Percentiles rank a stretch among this genome's conserved stretches.
Evolutionary conservation across 2,888 invertebrate genomes (phyloP).

Genomic region (Parasteatoda lunata): DNA sequence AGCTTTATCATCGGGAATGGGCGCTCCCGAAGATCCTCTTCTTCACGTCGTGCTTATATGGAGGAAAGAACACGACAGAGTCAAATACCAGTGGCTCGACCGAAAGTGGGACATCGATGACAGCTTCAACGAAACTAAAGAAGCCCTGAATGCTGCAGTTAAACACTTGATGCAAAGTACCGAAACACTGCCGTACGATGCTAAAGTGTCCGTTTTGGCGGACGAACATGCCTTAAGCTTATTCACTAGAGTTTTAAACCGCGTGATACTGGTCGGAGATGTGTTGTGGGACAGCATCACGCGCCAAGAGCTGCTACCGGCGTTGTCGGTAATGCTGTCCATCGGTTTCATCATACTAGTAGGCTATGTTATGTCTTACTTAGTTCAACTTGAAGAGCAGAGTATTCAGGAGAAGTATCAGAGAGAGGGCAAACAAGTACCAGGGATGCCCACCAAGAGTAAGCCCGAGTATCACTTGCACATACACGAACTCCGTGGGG

Average conservation of each 20-base stretch:
- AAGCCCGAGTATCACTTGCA: constrained; percentile 76
- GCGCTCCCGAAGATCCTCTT: constrained; percentile 79
- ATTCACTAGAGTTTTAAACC: constrained; percentile 81
- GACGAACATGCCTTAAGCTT: constrained; percentile 86
- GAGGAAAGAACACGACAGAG: constrained; percentile 87
- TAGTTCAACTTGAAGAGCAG: constrained; percentile 82
- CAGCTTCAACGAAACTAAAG: constrained; percentile 72
- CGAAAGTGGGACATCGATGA: constrained; percentile 77
- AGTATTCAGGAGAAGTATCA: constrained; percentile 72
- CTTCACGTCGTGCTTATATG: constrained; percentile 90
- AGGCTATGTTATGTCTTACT: constrained; percentile 89
- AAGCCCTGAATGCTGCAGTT: constrained; percentile 83
- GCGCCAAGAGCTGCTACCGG: constrained; percentile 86
- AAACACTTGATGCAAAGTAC: constrained; percentile 82
- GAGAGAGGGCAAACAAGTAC: constrained; percentile 73
- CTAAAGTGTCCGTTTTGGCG: constrained; percentile 81
- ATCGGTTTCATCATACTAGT: constrained; percentile 84
- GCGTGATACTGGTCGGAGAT: constrained; percentile 81
- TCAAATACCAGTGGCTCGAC: constrained; percentile 93
- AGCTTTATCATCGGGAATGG: constrained; percentile 78
- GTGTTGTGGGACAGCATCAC: constrained; percentile 83
- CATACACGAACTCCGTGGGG: constrained; percentile 92
- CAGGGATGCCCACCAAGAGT: constrained; percentile 67
- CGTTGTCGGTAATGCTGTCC: constrained; percentile 85
- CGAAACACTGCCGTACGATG: constrained; percentile 85